phyloP scores from a whole-genome alignment of 1,140 invertebrate genomes.

The Drosophila lowei region DNA sequence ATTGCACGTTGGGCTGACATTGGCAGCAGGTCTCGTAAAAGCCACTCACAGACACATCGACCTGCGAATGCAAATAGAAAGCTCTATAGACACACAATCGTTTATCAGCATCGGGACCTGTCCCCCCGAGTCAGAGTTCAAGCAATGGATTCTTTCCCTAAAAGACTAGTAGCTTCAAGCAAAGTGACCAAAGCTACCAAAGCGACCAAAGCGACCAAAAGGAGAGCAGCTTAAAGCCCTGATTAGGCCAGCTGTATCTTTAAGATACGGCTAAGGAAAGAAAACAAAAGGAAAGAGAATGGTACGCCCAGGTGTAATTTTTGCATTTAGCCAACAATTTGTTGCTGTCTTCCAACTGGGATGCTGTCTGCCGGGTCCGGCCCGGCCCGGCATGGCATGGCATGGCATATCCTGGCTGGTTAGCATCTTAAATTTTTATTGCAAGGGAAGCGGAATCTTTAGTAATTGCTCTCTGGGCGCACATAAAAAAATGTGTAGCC shows the following conservation, averaged over 20 bases:
- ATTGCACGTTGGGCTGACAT: constrained; percentile 68
- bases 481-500: constrained; percentile 78
- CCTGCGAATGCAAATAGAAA: constrained; percentile 67
- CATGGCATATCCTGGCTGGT: constrained; percentile 19
- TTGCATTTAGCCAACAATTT: constrained; percentile 77
- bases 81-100: constrained; percentile 67
- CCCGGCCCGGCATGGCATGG: background rate
- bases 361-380: constrained; percentile 9
- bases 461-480: constrained; percentile 76
- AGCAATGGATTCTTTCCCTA: constrained; percentile 2
- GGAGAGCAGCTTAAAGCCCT: constrained; percentile 28
- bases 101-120: constrained; percentile 57
- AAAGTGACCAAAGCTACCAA: constrained; percentile 2
- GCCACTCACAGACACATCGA: constrained; percentile 52
- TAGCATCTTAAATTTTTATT: constrained; percentile 78
- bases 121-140: background rate
- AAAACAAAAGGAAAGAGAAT: constrained; percentile 30
- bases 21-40: constrained; percentile 68
- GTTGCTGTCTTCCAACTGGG: constrained; percentile 29
- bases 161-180: background rate
- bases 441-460: constrained; percentile 70
- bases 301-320: constrained; percentile 69
- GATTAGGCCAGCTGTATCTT: constrained; percentile 9
- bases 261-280: constrained; percentile 15
- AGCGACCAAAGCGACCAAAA: constrained; percentile 24